Conservation (phyloP, 2,113 vertebrate species). For the Pseudorhombus dupliciocellatus region DNA sequence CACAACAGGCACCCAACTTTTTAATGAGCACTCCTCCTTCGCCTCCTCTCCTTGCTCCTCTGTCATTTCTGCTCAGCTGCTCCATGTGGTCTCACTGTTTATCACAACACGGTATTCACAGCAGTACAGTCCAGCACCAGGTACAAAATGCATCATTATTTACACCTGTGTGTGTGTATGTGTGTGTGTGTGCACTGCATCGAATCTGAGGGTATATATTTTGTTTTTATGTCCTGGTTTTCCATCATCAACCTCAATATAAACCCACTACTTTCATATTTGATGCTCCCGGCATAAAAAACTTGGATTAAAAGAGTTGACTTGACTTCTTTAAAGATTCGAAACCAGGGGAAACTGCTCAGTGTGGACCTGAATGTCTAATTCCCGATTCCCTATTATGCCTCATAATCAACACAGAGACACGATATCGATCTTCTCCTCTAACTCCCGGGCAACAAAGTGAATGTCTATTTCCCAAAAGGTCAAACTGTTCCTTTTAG, state of each 20-base stretch:
- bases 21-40: slow-evolving; percentile 61
- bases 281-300: neutral
- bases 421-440: neutral
- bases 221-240: neutral
- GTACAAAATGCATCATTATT: slow-evolving; percentile 7
- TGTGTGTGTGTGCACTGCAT: neutral
- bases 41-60: slow-evolving; percentile 22
- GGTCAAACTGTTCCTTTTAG: neutral
- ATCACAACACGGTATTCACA: slow-evolving; percentile 22
- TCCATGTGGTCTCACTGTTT: slow-evolving; percentile 22
- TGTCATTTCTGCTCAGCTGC: slow-evolving; percentile 34
- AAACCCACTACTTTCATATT: neutral
- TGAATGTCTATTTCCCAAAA: neutral
- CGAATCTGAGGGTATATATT: neutral
- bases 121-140: slow-evolving; percentile 24
- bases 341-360: neutral
- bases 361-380: slow-evolving; percentile 1
- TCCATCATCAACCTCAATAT: neutral
- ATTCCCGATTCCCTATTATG: slow-evolving; percentile 5
- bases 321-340: neutral
- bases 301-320: neutral
- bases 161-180: neutral
- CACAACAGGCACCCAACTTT: slow-evolving; percentile 43
- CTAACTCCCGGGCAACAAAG: neutral
- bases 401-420: slow-evolving; percentile 1